These are phyloP conservation scores for Phortica magna DNA, from an alignment of 2,888 invertebrate species.

Conservation along the genomic window DNA sequence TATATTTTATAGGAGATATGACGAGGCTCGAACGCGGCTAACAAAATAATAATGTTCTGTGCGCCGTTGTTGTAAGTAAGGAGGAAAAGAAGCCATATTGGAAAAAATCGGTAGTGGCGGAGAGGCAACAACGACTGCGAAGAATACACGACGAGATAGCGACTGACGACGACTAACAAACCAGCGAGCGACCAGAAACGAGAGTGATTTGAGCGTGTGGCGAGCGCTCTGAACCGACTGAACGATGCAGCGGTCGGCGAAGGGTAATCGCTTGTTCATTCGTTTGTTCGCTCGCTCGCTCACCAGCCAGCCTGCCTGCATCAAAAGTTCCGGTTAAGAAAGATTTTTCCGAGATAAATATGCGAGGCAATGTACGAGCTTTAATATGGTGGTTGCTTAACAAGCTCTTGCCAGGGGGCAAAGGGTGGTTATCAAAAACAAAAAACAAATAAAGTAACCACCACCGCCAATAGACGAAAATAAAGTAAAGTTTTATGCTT, in stretches of 20 bases:
- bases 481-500: not conserved
- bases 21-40: not conserved
- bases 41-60: conserved; percentile 2
- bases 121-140: conserved; percentile 13
- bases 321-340: conserved; percentile 22
- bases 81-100: conserved; percentile 63
- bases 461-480: not conserved
- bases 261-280: not conserved
- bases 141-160: conserved; percentile 10
- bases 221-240: not conserved
- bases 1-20: not conserved
- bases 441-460: not conserved
- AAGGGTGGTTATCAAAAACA: not conserved
- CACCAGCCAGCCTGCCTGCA: not conserved
- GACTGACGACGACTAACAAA: conserved; percentile 1
- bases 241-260: not conserved
- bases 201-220: not conserved
- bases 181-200: not conserved
- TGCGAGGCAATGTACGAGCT: not conserved
- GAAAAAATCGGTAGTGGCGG: conserved; percentile 44
- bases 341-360: conserved; percentile 20
- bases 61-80: conserved; percentile 45
- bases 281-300: not conserved
- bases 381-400: not conserved
- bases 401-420: not conserved